Evolutionary conservation across 2,797 vertebrate genomes (phyloP), one percentile per base, ranked within the genome.

Genomic region (Dendrocincla fuliginosa): DNA sequence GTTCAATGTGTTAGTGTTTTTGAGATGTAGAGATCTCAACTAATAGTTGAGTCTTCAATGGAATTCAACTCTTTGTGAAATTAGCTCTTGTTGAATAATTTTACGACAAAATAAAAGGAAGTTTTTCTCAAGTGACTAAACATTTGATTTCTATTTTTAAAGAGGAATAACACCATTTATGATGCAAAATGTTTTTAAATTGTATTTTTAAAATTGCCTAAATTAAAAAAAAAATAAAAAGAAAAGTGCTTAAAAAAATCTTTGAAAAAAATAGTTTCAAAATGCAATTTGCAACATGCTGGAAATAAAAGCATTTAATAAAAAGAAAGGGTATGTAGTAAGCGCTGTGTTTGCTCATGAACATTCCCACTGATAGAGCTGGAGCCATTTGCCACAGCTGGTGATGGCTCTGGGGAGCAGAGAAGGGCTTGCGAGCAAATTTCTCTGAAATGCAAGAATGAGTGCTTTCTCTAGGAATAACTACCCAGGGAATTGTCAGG

Each of bases 401-500:
- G 22, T 59, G 20, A 16, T 11, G 33, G 80, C 70, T 63, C 77
- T 16, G 59, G 84, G 67, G 88, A 65, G 70, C 19, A 0, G n/a
- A 49, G 61, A 8, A 33, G 83, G 27, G 33, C 81, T 92, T 63
- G 68, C 0, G 1, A 92, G 53, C 30, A 90, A 64, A 85, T 77
- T 76, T 46, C 81, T 74, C 47, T n/a, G 53, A 60, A 60, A 76
- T 3, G 22, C 75, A 74, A 74, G 64, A 90, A 33, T 3, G 35
- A 90, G 37, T 37, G 18, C 14, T 90, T 91, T 59, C 87, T 64
- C 16, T 32, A 65, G 87, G 78, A 82, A 33, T n/a, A 61, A 35
- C 47, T 25, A 14, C 69, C 42, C 30, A 16, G 78, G 56, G 91
- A 42, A 70, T 37, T 20, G 27, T 30, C 50, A 25, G 74, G 53